These are phyloP conservation scores for Procambarus clarkii DNA, from an alignment of 1,140 invertebrate species.

Conservation along the genomic window DNA sequence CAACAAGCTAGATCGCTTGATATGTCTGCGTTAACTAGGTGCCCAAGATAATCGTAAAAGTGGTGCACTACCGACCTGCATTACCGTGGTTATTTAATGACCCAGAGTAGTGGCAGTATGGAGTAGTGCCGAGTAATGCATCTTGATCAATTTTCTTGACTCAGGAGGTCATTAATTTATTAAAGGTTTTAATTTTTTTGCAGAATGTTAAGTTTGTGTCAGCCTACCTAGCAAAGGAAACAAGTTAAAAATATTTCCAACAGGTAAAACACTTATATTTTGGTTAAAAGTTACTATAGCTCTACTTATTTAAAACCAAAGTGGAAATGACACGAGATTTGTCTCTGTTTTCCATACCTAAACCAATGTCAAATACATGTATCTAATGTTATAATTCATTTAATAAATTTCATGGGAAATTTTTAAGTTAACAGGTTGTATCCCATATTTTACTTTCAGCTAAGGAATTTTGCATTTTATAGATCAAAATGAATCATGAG, in stretches of 20 bases:
- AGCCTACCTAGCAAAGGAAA: constrained; percentile 16
- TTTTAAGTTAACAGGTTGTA: constrained; percentile 45
- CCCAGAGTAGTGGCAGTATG: not conserved
- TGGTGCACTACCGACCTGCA: not conserved
- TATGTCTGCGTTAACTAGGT: not conserved
- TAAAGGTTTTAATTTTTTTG: not conserved
- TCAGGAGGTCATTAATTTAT: constrained; percentile 12
- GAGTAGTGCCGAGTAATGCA: not conserved
- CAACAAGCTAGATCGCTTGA: constrained; percentile 44
- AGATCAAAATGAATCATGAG: constrained; percentile 35
- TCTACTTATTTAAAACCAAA: constrained; percentile 33
- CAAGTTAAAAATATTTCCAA: not conserved
- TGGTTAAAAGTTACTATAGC: constrained; percentile 1
- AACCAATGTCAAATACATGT: constrained; percentile 51
- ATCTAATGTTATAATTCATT: constrained; percentile 37
- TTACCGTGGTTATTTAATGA: not conserved
- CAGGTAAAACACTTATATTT: not conserved
- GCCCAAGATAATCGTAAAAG: constrained; percentile 10
- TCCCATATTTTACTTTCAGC: constrained; percentile 28
- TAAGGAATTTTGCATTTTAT: constrained; percentile 33
- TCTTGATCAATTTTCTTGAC: constrained; percentile 8
- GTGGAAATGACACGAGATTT: constrained; percentile 30
- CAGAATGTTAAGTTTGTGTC: not conserved
- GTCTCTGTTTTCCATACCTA: constrained; percentile 40
- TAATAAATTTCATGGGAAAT: constrained; percentile 13